These are phyloP conservation scores for Trichonephila clavipes DNA, from an alignment of 1,140 invertebrate species.

Conservation along the genomic window DNA sequence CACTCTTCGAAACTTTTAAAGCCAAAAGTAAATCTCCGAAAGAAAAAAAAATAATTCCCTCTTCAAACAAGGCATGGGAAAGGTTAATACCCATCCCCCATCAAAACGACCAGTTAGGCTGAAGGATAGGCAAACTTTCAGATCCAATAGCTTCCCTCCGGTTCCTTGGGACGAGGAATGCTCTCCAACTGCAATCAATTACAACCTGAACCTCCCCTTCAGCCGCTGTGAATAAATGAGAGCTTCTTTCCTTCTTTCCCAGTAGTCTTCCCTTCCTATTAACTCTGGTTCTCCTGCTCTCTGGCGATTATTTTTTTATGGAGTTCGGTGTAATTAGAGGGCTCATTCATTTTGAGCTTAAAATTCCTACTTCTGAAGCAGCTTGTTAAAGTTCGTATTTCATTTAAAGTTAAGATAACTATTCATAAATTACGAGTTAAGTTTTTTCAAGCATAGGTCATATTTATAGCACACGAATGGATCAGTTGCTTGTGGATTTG, in stretches of 20 bases:
- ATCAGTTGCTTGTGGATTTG: too few species aligned
- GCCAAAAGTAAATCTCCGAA: not conserved
- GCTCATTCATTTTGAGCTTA: not conserved
- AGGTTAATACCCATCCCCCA: not conserved
- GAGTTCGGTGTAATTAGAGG: not conserved
- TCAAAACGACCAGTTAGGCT: not conserved
- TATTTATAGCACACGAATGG: not conserved
- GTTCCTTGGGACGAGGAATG: not conserved
- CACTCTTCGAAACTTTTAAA: not conserved
- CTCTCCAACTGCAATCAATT: not conserved
- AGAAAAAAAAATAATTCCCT: not conserved
- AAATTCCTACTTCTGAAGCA: constrained; percentile 9
- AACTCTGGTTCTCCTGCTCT: not conserved
- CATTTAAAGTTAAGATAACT: not conserved
- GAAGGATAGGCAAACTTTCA: not conserved
- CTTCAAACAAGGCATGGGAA: not conserved
- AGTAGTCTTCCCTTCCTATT: not conserved
- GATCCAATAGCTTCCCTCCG: not conserved
- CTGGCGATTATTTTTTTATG: not conserved
- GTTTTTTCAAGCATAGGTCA: not conserved
- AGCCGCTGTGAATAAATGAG: constrained; percentile 4
- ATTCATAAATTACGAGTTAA: not conserved
- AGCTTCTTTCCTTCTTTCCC: not conserved
- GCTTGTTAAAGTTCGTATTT: not conserved
- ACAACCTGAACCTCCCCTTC: not conserved